These are phyloP conservation scores for Caenorhabditis uteleia DNA, from an alignment of 2,888 invertebrate genomes.

Conservation along the genomic window DNA sequence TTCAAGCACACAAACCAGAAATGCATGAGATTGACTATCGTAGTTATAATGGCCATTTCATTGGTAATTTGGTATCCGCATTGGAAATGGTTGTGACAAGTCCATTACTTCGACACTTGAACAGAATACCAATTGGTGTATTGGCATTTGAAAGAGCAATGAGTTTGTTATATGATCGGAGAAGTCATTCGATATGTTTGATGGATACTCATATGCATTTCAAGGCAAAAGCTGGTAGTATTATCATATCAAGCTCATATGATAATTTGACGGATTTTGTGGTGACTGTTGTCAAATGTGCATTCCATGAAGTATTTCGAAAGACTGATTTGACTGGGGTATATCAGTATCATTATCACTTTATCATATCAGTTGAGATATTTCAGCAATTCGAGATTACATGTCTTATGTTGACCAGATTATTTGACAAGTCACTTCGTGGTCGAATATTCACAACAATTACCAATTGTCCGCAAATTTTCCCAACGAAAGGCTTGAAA, in stretches of 20 bases:
- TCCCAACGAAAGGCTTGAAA: too few relatives aligned
- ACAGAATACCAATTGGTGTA: conserved; percentile 19
- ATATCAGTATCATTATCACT: too few relatives aligned
- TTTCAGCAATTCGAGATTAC: conserved; percentile 41
- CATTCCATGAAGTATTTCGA: conserved; percentile 32
- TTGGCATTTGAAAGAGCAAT: conserved; percentile 39
- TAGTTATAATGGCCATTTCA: conserved; percentile 29
- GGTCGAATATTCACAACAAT: too few relatives aligned
- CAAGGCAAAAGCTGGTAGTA: conserved; percentile 24
- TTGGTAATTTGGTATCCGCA: conserved; percentile 22
- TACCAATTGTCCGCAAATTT: too few relatives aligned
- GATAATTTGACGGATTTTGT: conserved; percentile 26
- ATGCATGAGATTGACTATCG: conserved; percentile 35
- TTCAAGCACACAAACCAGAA: conserved; percentile 31
- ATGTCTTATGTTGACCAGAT: conserved; percentile 28
- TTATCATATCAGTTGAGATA: neutral
- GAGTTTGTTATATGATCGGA: conserved; percentile 29
- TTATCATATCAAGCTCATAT: conserved; percentile 17
- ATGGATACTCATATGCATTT: conserved; percentile 41
- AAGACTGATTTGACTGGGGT: conserved; percentile 18
- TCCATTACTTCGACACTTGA: neutral
- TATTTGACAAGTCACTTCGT: conserved; percentile 27
- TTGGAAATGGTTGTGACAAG: conserved; percentile 20
- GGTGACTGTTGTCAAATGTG: conserved; percentile 20
- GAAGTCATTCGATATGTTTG: conserved; percentile 24